Conservation (phyloP, 1,140 invertebrate genomes). For the Triops longicaudatus region DNA sequence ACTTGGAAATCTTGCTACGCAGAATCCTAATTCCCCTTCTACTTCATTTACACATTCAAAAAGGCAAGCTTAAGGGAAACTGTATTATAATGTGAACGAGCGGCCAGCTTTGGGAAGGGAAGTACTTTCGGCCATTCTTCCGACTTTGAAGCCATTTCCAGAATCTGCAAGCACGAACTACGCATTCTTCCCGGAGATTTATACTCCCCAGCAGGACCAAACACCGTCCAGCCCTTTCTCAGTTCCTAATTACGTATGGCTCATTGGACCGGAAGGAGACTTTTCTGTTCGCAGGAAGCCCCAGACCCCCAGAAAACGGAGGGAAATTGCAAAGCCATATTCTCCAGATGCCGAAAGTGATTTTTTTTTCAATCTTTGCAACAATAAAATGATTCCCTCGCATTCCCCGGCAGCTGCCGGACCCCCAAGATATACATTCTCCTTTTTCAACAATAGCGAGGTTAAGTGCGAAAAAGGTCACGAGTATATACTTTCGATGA, state of each 20-base stretch:
- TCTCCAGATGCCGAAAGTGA: no score
- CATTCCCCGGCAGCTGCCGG: not conserved
- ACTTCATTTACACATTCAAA: no score
- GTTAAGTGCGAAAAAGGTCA: not conserved
- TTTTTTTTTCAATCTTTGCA: not conserved
- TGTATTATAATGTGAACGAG: no score
- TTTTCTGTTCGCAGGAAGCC: not conserved
- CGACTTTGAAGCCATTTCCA: not conserved
- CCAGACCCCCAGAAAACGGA: no score
- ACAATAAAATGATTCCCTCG: not conserved
- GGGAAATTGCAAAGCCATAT: no score
- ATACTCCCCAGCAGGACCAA: no score
- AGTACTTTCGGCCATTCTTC: not conserved
- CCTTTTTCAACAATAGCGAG: not conserved
- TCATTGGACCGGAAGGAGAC: conserved; percentile 2
- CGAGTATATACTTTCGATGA: not conserved
- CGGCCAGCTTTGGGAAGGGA: not conserved
- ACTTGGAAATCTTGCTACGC: not conserved
- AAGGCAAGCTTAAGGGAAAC: no score
- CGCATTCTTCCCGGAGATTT: not conserved
- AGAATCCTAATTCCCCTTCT: no score
- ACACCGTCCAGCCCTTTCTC: not conserved
- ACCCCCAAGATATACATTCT: not conserved
- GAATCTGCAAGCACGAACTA: not conserved
- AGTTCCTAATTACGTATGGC: not conserved